These are phyloP conservation scores for Muscicapa adusta DNA, from an alignment of 2,113 vertebrate genomes.

Conservation along the genomic window DNA sequence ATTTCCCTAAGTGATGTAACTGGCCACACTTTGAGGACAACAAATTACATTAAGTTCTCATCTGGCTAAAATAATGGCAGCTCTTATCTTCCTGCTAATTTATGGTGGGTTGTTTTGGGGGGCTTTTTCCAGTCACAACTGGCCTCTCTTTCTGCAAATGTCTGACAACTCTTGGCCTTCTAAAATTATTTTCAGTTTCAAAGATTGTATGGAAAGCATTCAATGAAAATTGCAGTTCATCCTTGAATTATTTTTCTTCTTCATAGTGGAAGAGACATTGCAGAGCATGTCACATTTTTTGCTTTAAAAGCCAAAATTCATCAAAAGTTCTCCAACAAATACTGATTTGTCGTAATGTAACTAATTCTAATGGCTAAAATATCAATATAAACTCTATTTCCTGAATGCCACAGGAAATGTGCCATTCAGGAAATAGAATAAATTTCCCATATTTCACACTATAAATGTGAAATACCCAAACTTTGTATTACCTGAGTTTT, in stretches of 20 bases:
- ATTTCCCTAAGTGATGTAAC: not conserved
- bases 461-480: not conserved
- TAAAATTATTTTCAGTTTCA: not conserved
- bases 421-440: too few species aligned
- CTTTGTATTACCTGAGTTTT: not conserved
- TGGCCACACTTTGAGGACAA: not conserved
- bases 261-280: not conserved
- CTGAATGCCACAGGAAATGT: not conserved
- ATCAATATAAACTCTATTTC: constrained; percentile 9
- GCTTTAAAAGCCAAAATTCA: not conserved
- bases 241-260: not conserved
- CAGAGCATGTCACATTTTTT: not conserved
- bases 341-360: not conserved
- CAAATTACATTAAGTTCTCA: not conserved
- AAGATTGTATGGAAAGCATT: not conserved
- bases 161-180: not conserved
- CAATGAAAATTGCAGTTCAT: not conserved
- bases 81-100: not conserved
- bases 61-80: not conserved
- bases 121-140: not conserved
- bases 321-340: not conserved
- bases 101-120: not conserved
- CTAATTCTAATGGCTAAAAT: not conserved
- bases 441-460: not conserved
- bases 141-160: not conserved